Evolutionary conservation across 2,113 vertebrate species (phyloP).

Genomic region (Clinocottus analis): DNA sequence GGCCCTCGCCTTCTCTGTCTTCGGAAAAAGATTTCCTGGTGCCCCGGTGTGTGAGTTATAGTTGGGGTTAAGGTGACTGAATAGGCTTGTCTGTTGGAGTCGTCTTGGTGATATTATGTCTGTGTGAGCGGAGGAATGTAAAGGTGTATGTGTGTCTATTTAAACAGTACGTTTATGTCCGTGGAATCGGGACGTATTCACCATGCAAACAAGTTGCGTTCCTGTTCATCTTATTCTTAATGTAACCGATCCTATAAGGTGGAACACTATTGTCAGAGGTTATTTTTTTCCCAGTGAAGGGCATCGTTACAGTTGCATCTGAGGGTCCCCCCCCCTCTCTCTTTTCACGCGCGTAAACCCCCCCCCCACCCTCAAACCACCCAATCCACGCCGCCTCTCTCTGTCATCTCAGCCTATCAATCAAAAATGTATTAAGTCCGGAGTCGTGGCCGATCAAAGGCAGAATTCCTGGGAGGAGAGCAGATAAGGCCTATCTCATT

Average conservation of each 20-base stretch:
- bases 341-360: constrained; percentile 39
- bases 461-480: constrained; percentile 87
- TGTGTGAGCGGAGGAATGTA: constrained; percentile 52
- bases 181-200: constrained; percentile 51
- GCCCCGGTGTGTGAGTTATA: constrained; percentile 72
- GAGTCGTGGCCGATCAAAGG: constrained; percentile 86
- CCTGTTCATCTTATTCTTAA: constrained; percentile 34
- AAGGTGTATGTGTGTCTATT: constrained; percentile 28
- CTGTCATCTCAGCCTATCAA: constrained; percentile 87
- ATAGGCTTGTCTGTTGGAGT: constrained; percentile 69
- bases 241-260: constrained; percentile 43
- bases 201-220: constrained; percentile 33
- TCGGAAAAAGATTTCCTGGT: constrained; percentile 70
- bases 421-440: constrained; percentile 89
- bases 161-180: constrained; percentile 1
- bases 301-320: constrained; percentile 77
- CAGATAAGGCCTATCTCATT: constrained; percentile 89
- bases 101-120: constrained; percentile 73
- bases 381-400: constrained; percentile 74
- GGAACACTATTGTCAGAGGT: constrained; percentile 65
- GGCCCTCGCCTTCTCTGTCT: constrained; percentile 70
- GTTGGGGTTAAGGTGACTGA: constrained; percentile 79
- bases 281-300: constrained; percentile 81
- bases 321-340: constrained; percentile 53
- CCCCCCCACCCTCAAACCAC: constrained; percentile 33